These are phyloP conservation scores for Cryptophagus acutangulus DNA, from an alignment of 2,888 invertebrate species.

Conservation along the genomic window DNA sequence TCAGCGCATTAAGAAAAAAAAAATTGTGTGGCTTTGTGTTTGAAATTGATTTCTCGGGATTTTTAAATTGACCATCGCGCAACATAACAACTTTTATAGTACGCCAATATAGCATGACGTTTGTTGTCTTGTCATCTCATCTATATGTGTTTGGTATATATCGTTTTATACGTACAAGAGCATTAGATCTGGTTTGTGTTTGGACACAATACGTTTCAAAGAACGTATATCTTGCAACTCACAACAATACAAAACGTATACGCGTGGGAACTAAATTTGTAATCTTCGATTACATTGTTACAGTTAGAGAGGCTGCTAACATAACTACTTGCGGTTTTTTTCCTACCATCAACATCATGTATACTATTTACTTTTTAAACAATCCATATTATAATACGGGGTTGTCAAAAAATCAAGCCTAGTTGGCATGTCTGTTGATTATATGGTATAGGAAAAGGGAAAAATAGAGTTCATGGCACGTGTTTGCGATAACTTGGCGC, in stretches of 20 bases:
- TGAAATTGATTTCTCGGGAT: constrained; percentile 7
- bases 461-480: constrained; percentile 29
- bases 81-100: constrained; percentile 4
- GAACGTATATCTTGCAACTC: constrained; percentile 4
- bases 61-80: constrained; percentile 7
- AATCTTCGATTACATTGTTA: constrained; percentile 4
- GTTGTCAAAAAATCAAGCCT: constrained; percentile 24
- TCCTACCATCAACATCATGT: too few species aligned
- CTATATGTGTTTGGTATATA: neutral
- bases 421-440: constrained; percentile 29
- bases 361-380: too few species aligned
- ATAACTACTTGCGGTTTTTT: too few species aligned
- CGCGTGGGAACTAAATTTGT: constrained; percentile 7
- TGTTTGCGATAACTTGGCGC: constrained; percentile 24
- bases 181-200: constrained; percentile 4
- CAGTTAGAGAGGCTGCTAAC: neutral
- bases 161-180: neutral
- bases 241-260: constrained; percentile 1
- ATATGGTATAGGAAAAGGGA: too few species aligned
- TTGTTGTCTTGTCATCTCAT: constrained; percentile 4
- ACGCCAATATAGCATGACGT: neutral
- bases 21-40: too few species aligned
- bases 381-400: constrained; percentile 27
- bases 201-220: constrained; percentile 3
- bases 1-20: too few species aligned